Evolutionary conservation across 1,140 invertebrate genomes (phyloP), one percentile per base, ranked within the genome.

Genomic region (Reticulitermes speratus): DNA sequence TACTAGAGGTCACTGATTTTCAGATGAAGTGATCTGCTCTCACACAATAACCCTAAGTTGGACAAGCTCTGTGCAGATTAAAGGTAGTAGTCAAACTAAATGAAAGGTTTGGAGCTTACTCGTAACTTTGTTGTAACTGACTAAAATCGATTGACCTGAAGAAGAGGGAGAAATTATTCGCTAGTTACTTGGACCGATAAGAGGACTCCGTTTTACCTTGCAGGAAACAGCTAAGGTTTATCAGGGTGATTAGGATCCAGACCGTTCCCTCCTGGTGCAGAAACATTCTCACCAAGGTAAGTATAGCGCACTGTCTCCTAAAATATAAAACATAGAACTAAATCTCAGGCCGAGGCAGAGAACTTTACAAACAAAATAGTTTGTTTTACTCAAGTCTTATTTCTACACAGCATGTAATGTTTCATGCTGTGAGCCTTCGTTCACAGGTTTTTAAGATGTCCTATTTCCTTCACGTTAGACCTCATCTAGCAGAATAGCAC

Each of bases 61-160:
- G 45, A 9, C 45, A 48, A 19, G 19, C 11, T 55, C 11, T 75
- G n/a, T 8, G 7, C 25, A 75, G 65, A 25, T 75, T 75, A 30
- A 75, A 30, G 65, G 65, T 11, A 6, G 65, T 7, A 75, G 65
- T 75, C n/a, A 75, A 75, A n/a, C n/a, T 3, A 75, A 75, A 75
- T 9, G 65, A 14, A 25, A 75, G 7, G 14, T 30, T 30, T 25
- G 65, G 6, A 30, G 65, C n/a, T 30, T 30, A 75, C 25, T 75
- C 65, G 65, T 30, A 75, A 75, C 65, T 75, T 75, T 75, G 65
- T 9, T 75, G 8, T n/a, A 75, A 30, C 7, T 75, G 65, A 75
- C 65, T 75, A 75, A 75, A 75, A 75, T 75, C 25, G n/a, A 75
- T 75, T 75, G 25, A 75, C 65, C 65, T 30, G n/a, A 25, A 75